Conservation (phyloP, 2,797 vertebrate genomes). For the Ataeniobius toweri region DNA sequence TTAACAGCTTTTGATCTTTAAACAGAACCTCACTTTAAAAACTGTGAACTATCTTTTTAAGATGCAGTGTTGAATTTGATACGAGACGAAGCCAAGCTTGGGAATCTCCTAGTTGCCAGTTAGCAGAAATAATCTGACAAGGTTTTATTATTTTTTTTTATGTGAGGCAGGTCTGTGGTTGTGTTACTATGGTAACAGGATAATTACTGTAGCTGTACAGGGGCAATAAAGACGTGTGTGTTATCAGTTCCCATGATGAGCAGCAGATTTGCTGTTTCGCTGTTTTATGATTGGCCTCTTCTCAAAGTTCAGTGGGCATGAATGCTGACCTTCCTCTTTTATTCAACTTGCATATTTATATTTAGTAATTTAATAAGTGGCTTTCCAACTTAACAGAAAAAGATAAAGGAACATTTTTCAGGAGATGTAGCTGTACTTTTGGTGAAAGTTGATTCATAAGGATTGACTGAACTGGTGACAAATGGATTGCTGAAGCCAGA, state of each 20-base stretch:
- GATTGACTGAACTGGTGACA: background rate
- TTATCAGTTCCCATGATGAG: conserved; percentile 33
- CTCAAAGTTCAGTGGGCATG: background rate
- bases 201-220: conserved; percentile 18
- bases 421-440: background rate
- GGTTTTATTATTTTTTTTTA: conserved; percentile 15
- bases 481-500: background rate
- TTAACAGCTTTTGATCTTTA: background rate
- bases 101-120: background rate
- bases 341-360: background rate
- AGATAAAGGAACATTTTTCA: background rate
- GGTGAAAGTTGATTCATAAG: background rate
- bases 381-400: background rate
- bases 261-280: background rate
- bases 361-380: background rate
- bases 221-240: conserved; percentile 23
- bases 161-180: conserved; percentile 1
- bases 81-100: background rate
- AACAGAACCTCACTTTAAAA: background rate
- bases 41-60: background rate
- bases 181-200: conserved; percentile 35
- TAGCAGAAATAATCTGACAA: conserved; percentile 12
- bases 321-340: background rate
- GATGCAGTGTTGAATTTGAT: background rate
- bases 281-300: background rate